Conservation (phyloP, 1,140 invertebrate genomes). For the Drosophila rufa region DNA sequence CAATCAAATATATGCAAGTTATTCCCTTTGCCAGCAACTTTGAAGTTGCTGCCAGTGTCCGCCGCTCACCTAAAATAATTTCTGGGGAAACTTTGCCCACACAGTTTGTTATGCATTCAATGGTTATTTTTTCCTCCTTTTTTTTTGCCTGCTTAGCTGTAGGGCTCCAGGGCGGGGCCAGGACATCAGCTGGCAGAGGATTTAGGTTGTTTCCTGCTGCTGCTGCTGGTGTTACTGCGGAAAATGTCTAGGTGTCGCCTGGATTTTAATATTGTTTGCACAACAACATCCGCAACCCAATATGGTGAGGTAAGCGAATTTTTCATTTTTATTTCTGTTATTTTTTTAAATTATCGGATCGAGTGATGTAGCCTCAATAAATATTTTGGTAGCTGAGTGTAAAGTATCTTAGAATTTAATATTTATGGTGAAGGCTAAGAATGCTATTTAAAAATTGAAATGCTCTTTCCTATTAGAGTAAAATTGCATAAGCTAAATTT, state of each 20-base stretch:
- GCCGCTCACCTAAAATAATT: conserved; percentile 72
- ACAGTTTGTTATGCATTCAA: conserved; percentile 69
- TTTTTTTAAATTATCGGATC: not conserved
- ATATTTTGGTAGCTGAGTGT: not conserved
- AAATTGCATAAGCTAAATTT: too few species aligned
- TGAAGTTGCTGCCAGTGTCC: conserved; percentile 55
- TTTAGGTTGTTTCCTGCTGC: conserved; percentile 28
- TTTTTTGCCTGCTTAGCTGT: not conserved
- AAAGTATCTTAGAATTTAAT: not conserved
- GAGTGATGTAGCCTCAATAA: not conserved
- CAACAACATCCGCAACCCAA: conserved; percentile 16
- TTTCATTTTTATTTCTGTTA: not conserved
- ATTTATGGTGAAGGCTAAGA: not conserved
- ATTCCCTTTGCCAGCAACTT: conserved; percentile 61
- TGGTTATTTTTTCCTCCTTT: not conserved
- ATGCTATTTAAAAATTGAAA: not conserved
- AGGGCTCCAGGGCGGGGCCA: conserved; percentile 3
- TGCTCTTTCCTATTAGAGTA: too few species aligned
- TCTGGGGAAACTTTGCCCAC: conserved; percentile 61
- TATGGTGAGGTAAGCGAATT: conserved; percentile 11
- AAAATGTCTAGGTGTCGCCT: conserved; percentile 37
- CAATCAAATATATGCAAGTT: conserved; percentile 64
- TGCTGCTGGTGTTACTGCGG: not conserved
- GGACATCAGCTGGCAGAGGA: conserved; percentile 40
- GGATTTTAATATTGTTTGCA: conserved; percentile 48